Evolutionary conservation across 1,140 invertebrate species (phyloP).

Genomic region (Papilio helenus): DNA sequence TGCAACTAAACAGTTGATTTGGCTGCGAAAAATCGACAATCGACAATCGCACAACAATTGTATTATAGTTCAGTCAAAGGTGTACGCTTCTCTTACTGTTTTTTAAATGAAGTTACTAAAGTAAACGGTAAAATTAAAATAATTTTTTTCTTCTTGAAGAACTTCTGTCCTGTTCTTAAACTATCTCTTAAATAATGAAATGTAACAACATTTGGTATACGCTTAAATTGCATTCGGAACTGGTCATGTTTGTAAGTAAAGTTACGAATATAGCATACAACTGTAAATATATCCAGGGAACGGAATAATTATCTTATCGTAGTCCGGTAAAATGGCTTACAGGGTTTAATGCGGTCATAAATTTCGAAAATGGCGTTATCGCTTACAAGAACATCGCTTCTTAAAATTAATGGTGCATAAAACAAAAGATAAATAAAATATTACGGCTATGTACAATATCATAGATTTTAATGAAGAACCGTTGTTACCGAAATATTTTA

Average conservation of each 20-base stretch:
- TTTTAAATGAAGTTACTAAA: too few species aligned
- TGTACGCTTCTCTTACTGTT: too few species aligned
- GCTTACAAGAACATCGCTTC: slow-evolving; percentile 29
- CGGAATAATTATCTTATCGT: slow-evolving; percentile 29
- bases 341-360: slow-evolving; percentile 32
- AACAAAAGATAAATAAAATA: slow-evolving; percentile 26
- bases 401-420: slow-evolving; percentile 36
- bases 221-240: too few species aligned
- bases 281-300: slow-evolving; percentile 15
- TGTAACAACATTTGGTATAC: too few species aligned
- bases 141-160: too few species aligned
- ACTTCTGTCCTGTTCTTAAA: too few species aligned
- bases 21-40: too few species aligned
- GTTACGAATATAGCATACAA: not conserved
- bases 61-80: too few species aligned
- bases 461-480: slow-evolving; percentile 4
- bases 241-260: not conserved
- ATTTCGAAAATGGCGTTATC: slow-evolving; percentile 38
- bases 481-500: not conserved
- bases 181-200: too few species aligned
- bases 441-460: slow-evolving; percentile 11
- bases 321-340: slow-evolving; percentile 36
- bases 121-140: too few species aligned
- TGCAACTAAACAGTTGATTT: too few species aligned
- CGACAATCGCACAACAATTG: too few species aligned